Percentiles rank a stretch among this genome's conserved stretches.
These are phyloP conservation scores for Ptilonorhynchus violaceus DNA, from an alignment of 2,113 vertebrate species.

Conservation along the genomic window DNA sequence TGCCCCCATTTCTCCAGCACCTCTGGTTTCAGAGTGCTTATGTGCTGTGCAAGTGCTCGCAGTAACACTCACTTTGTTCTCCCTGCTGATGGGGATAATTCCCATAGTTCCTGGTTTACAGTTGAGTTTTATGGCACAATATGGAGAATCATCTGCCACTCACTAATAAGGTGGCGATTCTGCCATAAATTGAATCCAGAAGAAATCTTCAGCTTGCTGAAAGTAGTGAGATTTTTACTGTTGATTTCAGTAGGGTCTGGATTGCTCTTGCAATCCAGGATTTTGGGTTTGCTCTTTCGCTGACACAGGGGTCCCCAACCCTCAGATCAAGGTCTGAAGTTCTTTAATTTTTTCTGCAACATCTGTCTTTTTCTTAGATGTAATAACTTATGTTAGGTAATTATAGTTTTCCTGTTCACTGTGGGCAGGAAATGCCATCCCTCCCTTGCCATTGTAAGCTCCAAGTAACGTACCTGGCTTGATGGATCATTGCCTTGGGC, in stretches of 20 bases:
- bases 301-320: not conserved
- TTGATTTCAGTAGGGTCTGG: not conserved
- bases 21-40: not conserved
- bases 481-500: not conserved
- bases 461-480: not conserved
- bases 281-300: not conserved
- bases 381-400: not conserved
- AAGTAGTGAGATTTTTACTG: not conserved
- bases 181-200: not conserved
- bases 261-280: not conserved
- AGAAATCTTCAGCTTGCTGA: not conserved
- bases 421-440: not conserved
- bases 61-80: not conserved
- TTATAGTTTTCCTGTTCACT: not conserved
- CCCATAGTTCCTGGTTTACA: not conserved
- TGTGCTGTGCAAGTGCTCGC: rapidly evolving
- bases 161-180: not conserved
- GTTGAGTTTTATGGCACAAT: not conserved
- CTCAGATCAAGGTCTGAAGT: not conserved
- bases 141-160: not conserved
- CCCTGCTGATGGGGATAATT: not conserved
- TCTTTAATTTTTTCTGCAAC: not conserved
- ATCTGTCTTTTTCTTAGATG: not conserved
- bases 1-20: not conserved
- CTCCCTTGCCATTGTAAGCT: not conserved